phyloP scores from a whole-genome alignment of 2,113 vertebrate genomes.

The Xyrauchen texanus region DNA sequence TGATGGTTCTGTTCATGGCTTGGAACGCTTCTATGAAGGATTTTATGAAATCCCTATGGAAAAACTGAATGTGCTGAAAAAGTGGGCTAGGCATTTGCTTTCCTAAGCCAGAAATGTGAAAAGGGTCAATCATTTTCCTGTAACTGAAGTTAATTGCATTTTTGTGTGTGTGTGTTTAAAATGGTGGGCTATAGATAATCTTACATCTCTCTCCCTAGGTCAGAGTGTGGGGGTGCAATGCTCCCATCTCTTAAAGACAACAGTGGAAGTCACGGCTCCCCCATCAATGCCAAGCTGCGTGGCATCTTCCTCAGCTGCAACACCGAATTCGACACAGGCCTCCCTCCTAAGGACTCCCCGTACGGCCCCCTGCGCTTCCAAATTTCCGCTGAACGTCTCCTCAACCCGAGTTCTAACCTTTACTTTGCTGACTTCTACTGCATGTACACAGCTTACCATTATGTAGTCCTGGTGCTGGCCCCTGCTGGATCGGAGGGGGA shows the following conservation, averaged over 20 bases:
- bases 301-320: slow-evolving; percentile 98
- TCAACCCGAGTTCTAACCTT: slow-evolving; percentile 86
- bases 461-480: slow-evolving; percentile 91
- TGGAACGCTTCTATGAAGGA: too few species aligned
- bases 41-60: too few species aligned
- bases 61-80: too few species aligned
- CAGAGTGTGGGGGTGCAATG: slow-evolving; percentile 84
- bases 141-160: too few species aligned
- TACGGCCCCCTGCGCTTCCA: slow-evolving; percentile 93
- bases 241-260: slow-evolving; percentile 89
- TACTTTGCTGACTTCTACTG: slow-evolving; percentile 99
- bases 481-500: slow-evolving; percentile 90
- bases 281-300: slow-evolving; percentile 88
- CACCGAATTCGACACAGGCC: slow-evolving; percentile 96
- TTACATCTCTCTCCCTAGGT: slow-evolving; percentile 66
- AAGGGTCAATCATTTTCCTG: too few species aligned
- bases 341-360: slow-evolving; percentile 91
- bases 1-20: too few species aligned
- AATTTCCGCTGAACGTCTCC: slow-evolving; percentile 83
- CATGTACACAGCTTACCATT: slow-evolving; percentile 98
- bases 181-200: neutral
- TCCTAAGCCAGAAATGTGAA: too few species aligned
- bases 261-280: slow-evolving; percentile 95
- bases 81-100: too few species aligned
- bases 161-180: too few species aligned